Evolutionary conservation across 2,888 invertebrate genomes (phyloP).

Genomic region (Agrotis puta): DNA sequence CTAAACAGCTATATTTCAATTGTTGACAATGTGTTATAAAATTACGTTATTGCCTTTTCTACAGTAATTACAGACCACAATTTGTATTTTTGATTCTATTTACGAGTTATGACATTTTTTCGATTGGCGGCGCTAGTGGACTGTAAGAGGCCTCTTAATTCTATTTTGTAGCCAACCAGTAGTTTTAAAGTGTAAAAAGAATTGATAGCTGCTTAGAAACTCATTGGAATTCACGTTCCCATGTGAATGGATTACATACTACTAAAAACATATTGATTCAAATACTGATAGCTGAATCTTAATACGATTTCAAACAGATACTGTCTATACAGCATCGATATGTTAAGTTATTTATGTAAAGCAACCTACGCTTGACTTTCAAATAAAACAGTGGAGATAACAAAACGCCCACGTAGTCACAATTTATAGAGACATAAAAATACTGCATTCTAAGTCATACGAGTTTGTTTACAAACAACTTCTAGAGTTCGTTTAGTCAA

Average conservation of each 20-base stretch:
- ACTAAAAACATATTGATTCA: constrained; percentile 11
- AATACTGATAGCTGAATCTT: constrained; percentile 14
- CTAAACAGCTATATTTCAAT: no score
- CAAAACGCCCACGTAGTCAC: constrained; percentile 49
- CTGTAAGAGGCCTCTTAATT: no score
- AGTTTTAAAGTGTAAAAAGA: constrained; percentile 18
- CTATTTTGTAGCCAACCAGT: neutral
- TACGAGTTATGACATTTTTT: no score
- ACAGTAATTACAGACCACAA: no score
- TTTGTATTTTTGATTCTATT: no score
- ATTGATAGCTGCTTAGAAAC: neutral
- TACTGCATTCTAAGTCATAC: constrained; percentile 49
- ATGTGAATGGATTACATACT: constrained; percentile 14
- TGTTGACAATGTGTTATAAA: no score
- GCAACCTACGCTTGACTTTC: constrained; percentile 43
- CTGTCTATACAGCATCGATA: constrained; percentile 10
- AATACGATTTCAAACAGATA: constrained; percentile 13
- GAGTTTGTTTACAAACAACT: constrained; percentile 66
- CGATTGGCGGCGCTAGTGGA: no score
- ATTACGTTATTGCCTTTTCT: no score
- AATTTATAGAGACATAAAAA: constrained; percentile 59
- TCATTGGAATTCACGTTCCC: constrained; percentile 9
- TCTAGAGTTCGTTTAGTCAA: constrained; percentile 56
- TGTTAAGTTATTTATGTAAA: constrained; percentile 50
- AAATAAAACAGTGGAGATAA: constrained; percentile 53